Conservation (phyloP, 2,113 vertebrate species). For the Arothron firmamentum region DNA sequence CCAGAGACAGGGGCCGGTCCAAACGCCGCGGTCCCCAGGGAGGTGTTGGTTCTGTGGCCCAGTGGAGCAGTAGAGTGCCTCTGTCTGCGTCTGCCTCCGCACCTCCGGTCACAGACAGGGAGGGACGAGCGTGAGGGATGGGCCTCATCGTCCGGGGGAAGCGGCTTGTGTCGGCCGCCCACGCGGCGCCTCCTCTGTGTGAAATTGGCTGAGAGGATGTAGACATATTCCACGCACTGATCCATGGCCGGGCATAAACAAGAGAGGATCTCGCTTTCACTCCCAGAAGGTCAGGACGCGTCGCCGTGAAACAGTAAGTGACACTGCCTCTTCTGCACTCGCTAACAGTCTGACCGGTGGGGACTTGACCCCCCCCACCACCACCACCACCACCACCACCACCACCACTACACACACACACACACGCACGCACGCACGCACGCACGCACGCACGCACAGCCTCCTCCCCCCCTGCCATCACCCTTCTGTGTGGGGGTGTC, state of each 20-base stretch:
- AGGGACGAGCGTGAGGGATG: constrained; percentile 65
- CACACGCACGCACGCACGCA: background rate
- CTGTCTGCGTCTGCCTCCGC: constrained; percentile 57
- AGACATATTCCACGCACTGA: constrained; percentile 83
- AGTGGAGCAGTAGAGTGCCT: constrained; percentile 73
- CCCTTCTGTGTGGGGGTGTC: constrained; percentile 42
- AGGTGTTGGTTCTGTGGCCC: constrained; percentile 62
- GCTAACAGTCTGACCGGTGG: constrained; percentile 66
- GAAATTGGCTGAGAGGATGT: constrained; percentile 82
- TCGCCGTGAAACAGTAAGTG: constrained; percentile 72
- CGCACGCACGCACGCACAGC: background rate
- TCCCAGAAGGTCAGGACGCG: constrained; percentile 73
- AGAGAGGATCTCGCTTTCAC: constrained; percentile 69
- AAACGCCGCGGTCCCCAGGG: constrained; percentile 48
- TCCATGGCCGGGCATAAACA: constrained; percentile 80
- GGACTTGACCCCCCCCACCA: constrained; percentile 57
- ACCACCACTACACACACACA: background rate
- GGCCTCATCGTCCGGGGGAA: constrained; percentile 68
- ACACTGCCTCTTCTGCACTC: constrained; percentile 63
- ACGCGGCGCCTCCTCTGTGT: constrained; percentile 75
- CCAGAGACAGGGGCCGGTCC: constrained; percentile 32
- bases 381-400: constrained; percentile 29
- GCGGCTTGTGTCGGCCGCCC: constrained; percentile 73
- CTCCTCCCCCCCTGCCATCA: constrained; percentile 5
- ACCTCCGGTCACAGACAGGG: constrained; percentile 58